Conservation (phyloP, 2,888 invertebrate genomes). For the Chloroclysta siterata region DNA sequence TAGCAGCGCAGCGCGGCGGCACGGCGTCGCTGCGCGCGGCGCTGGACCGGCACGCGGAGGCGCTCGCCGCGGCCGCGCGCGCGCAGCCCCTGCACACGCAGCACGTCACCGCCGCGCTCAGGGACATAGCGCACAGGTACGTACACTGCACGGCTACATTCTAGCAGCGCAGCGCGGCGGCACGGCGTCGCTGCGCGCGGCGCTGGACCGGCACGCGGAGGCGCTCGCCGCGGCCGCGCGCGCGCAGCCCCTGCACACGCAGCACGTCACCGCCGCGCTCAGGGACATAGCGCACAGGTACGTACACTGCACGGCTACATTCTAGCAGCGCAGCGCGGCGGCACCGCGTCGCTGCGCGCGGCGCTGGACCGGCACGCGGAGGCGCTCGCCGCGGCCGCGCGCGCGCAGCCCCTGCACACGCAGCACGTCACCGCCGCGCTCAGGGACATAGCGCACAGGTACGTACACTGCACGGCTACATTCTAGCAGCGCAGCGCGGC, state of each 20-base stretch:
- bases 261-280: slow-evolving; percentile 55
- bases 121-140: slow-evolving; percentile 64
- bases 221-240: slow-evolving; percentile 47
- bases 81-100: slow-evolving; percentile 48
- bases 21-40: slow-evolving; percentile 60
- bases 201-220: slow-evolving; percentile 66
- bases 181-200: slow-evolving; percentile 57
- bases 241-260: slow-evolving; percentile 46
- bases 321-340: slow-evolving; percentile 67
- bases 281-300: slow-evolving; percentile 64
- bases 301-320: too few species aligned
- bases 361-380: slow-evolving; percentile 69
- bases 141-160: too few species aligned
- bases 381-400: slow-evolving; percentile 46
- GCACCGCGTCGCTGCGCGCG: slow-evolving; percentile 55
- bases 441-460: slow-evolving; percentile 64
- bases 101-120: slow-evolving; percentile 54
- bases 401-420: slow-evolving; percentile 46
- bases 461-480: too few species aligned
- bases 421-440: slow-evolving; percentile 55
- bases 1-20: slow-evolving; percentile 65
- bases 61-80: slow-evolving; percentile 45
- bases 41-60: slow-evolving; percentile 64
- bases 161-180: slow-evolving; percentile 67
- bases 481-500: too few species aligned